These are phyloP conservation scores for Mactra quadrangularis DNA, from an alignment of 1,140 invertebrate species.

Conservation along the genomic window DNA sequence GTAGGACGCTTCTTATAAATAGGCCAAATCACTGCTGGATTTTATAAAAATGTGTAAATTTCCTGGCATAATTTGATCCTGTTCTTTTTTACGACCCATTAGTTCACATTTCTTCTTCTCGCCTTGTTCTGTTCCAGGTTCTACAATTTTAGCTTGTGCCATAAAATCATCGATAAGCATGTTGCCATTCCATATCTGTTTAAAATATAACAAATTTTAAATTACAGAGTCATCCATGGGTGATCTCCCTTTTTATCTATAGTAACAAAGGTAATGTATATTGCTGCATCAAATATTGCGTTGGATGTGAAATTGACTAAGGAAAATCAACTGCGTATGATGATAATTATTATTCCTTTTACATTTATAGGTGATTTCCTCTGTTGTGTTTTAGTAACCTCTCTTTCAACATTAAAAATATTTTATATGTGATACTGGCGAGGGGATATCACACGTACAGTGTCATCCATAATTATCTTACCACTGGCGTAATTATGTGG, in stretches of 20 bases:
- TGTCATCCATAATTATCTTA: no score
- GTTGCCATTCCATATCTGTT: conserved; percentile 84
- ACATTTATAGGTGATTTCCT: no score
- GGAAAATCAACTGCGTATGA: no score
- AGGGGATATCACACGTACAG: no score
- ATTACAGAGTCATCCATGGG: neutral
- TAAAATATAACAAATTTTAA: conserved; percentile 16
- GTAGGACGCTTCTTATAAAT: conserved; percentile 69
- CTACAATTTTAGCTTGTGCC: conserved; percentile 79
- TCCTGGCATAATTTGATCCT: conserved; percentile 69
- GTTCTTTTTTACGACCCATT: conserved; percentile 73
- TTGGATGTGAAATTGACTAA: no score
- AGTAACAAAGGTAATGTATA: conserved; percentile 5
- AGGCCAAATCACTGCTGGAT: conserved; percentile 73
- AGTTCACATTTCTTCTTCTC: conserved; percentile 65
- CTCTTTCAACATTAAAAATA: no score
- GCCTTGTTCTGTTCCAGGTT: conserved; percentile 70
- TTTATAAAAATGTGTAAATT: conserved; percentile 68
- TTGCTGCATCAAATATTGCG: neutral
- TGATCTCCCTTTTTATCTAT: neutral
- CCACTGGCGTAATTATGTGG: no score
- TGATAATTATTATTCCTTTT: no score
- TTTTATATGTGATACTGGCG: no score
- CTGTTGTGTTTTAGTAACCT: no score
- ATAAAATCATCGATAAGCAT: conserved; percentile 83